These are phyloP conservation scores for Chaetodon trifascialis DNA, from an alignment of 2,113 vertebrate genomes.

Conservation along the genomic window DNA sequence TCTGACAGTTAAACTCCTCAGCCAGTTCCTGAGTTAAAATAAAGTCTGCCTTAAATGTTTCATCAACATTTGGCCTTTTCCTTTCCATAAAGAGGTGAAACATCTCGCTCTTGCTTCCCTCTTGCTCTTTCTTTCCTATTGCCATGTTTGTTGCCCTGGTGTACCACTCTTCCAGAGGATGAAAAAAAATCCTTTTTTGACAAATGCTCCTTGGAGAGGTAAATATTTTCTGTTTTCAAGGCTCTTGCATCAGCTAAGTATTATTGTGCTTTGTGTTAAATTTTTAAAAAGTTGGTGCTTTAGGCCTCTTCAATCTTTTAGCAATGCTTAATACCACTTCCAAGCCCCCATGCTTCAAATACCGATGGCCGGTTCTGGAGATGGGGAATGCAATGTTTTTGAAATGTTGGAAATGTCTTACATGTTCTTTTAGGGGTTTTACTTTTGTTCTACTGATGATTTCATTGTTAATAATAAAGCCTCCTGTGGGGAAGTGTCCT, in stretches of 20 bases:
- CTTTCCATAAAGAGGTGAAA: constrained; percentile 55
- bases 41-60: constrained; percentile 55
- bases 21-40: constrained; percentile 39
- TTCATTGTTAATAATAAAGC: constrained; percentile 23
- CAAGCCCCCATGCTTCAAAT: constrained; percentile 25
- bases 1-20: constrained; percentile 39
- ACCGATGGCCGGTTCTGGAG: constrained; percentile 21
- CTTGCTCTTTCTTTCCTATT: constrained; percentile 35
- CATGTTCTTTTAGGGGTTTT: constrained; percentile 30
- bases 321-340: constrained; percentile 38
- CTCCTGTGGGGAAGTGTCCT: constrained; percentile 20
- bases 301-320: constrained; percentile 65
- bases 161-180: constrained; percentile 58
- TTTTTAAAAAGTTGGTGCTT: constrained; percentile 69
- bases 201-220: constrained; percentile 69
- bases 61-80: constrained; percentile 62
- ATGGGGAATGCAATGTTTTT: constrained; percentile 56
- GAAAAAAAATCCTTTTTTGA: constrained; percentile 44
- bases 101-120: constrained; percentile 1
- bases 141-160: constrained; percentile 37
- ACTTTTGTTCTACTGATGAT: constrained; percentile 41
- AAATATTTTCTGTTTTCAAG: constrained; percentile 80
- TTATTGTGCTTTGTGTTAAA: constrained; percentile 74
- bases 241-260: constrained; percentile 75
- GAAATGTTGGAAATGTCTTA: constrained; percentile 65